Evolutionary conservation across 2,113 vertebrate genomes (phyloP).

Genomic region (Cacatua alba): DNA sequence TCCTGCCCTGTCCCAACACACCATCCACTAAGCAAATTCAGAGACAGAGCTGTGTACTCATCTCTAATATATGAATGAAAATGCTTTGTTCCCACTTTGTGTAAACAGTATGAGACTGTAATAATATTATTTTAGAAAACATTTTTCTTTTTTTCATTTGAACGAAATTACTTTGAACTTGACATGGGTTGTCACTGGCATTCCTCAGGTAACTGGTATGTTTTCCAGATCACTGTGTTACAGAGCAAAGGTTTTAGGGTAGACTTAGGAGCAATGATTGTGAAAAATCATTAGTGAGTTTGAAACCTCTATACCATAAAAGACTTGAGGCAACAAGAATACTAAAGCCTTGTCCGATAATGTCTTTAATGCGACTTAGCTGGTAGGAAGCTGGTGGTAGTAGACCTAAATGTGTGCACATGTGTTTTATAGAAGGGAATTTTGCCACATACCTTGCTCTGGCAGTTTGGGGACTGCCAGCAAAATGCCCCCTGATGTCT

Average conservation of each 20-base stretch:
- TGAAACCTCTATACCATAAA: not conserved
- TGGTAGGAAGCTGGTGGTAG: not conserved
- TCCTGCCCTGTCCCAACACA: not conserved
- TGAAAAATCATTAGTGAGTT: not conserved
- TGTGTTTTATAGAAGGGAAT: not conserved
- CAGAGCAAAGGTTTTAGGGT: not conserved
- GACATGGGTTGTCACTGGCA: not conserved
- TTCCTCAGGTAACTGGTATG: not conserved
- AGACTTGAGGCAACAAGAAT: not conserved
- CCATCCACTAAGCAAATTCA: not conserved
- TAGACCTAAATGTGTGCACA: not conserved
- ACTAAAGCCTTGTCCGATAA: not conserved
- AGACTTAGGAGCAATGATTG: not conserved
- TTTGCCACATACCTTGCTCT: not conserved
- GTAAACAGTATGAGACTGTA: not conserved
- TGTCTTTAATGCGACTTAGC: not conserved
- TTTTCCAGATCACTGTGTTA: not conserved
- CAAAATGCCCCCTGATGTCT: not conserved
- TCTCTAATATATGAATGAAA: not conserved
- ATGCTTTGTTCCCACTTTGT: not conserved
- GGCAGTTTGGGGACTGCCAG: not conserved
- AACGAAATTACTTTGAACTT: not conserved
- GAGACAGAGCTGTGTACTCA: not conserved
- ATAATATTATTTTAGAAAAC: fast-evolving
- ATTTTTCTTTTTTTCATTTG: not conserved